Percentiles rank a stretch among this genome's conserved stretches.
Evolutionary conservation across 2,888 invertebrate genomes (phyloP).

Genomic region (Eristalinus sepulchralis): DNA sequence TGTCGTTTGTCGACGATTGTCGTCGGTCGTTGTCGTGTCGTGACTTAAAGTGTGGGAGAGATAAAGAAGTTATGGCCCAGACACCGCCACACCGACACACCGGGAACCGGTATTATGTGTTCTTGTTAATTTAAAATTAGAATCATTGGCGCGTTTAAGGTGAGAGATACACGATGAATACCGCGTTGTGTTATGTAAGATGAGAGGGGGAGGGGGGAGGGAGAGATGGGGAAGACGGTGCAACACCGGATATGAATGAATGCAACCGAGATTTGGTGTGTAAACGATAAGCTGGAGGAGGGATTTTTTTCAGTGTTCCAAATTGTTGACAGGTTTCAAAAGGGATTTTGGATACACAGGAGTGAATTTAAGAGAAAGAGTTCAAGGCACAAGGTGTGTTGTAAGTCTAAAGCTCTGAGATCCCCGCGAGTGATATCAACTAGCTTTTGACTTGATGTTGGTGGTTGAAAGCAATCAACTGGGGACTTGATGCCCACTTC

Average conservation of each 20-base stretch:
- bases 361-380: no score
- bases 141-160: not conserved
- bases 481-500: no score
- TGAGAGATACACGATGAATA: not conserved
- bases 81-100: not conserved
- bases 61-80: constrained; percentile 1
- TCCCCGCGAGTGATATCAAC: no score
- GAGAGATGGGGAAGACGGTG: not conserved
- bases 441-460: no score
- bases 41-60: constrained; percentile 30
- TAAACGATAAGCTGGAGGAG: no score
- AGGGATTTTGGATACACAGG: no score
- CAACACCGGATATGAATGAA: not conserved
- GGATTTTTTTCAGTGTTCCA: no score
- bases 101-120: constrained; percentile 19
- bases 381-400: no score
- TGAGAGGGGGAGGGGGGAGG: not conserved
- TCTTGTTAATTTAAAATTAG: constrained; percentile 9
- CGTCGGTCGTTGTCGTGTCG: not conserved
- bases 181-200: not conserved
- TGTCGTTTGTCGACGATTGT: not conserved
- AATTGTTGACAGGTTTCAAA: no score
- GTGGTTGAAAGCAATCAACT: no score
- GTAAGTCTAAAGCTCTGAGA: no score
- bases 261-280: no score